Evolutionary conservation across 1,140 invertebrate genomes (phyloP).

Genomic region (Amphibalanus amphitrite): DNA sequence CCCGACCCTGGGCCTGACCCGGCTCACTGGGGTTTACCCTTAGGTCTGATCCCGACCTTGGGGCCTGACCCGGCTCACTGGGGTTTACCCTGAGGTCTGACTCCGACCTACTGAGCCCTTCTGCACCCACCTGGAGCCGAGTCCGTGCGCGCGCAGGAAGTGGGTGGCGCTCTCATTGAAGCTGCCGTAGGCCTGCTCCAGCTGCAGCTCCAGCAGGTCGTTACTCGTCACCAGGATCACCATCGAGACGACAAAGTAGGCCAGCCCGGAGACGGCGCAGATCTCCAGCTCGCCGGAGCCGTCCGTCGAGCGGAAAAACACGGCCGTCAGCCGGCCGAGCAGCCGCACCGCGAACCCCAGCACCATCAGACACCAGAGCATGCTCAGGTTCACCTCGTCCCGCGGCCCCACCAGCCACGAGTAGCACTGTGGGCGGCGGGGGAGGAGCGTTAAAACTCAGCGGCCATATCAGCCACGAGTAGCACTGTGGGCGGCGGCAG

Average conservation of each 20-base stretch:
- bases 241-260: conserved; percentile 81
- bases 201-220: conserved; percentile 68
- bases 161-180: conserved; percentile 72
- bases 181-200: conserved; percentile 73
- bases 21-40: too few species aligned
- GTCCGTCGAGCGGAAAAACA: conserved; percentile 81
- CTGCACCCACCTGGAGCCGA: neutral
- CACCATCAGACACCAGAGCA: conserved; percentile 82
- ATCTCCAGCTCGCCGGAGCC: conserved; percentile 86
- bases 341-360: conserved; percentile 65
- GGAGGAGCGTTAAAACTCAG: too few species aligned
- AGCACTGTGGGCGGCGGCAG: too few species aligned
- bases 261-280: conserved; percentile 75
- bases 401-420: conserved; percentile 50
- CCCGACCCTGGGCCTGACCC: too few species aligned
- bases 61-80: too few species aligned
- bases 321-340: conserved; percentile 44
- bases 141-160: conserved; percentile 57
- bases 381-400: conserved; percentile 85
- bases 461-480: too few species aligned
- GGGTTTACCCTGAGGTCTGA: too few species aligned
- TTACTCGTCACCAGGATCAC: conserved; percentile 80
- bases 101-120: too few species aligned
- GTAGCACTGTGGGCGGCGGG: conserved; percentile 43
- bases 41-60: too few species aligned